Evolutionary conservation across 2,888 invertebrate genomes (phyloP).

Genomic region (Macroteleia sp.): DNA sequence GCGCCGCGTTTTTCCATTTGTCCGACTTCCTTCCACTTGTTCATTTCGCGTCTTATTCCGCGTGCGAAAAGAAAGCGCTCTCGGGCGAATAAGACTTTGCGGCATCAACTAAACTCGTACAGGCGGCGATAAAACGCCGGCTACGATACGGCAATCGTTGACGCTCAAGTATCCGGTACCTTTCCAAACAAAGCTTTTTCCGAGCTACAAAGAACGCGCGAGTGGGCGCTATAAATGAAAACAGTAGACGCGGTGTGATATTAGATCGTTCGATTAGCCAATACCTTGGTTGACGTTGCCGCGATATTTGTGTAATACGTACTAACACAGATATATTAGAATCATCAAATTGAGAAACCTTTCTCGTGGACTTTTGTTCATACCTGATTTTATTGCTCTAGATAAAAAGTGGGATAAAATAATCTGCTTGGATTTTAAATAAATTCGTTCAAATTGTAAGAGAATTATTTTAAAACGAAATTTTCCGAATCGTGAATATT

Average conservation of each 20-base stretch:
- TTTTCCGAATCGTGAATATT: too few relatives aligned
- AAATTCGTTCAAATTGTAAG: too few relatives aligned
- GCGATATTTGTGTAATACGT: too few relatives aligned
- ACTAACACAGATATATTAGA: too few relatives aligned
- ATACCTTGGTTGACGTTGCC: too few relatives aligned
- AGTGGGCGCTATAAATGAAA: constrained; percentile 13
- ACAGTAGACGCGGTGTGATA: constrained; percentile 2
- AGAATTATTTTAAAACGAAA: too few relatives aligned
- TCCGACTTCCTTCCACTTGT: constrained; percentile 38
- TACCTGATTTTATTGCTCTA: too few relatives aligned
- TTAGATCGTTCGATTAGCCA: constrained; percentile 10
- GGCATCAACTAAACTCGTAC: constrained; percentile 41
- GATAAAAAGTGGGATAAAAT: too few relatives aligned
- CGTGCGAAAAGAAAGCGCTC: constrained; percentile 41
- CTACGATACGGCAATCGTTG: constrained; percentile 49
- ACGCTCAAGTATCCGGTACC: constrained; percentile 30
- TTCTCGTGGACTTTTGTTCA: too few relatives aligned
- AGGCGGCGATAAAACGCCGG: constrained; percentile 34
- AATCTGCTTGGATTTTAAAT: too few relatives aligned
- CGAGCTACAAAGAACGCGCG: constrained; percentile 18
- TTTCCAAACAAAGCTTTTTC: constrained; percentile 26
- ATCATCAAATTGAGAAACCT: too few relatives aligned
- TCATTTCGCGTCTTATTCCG: constrained; percentile 47
- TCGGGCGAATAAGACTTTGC: constrained; percentile 56
- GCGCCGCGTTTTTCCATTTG: constrained; percentile 42